Conservation (phyloP, 1,140 invertebrate species). For the Papilio xuthus region DNA sequence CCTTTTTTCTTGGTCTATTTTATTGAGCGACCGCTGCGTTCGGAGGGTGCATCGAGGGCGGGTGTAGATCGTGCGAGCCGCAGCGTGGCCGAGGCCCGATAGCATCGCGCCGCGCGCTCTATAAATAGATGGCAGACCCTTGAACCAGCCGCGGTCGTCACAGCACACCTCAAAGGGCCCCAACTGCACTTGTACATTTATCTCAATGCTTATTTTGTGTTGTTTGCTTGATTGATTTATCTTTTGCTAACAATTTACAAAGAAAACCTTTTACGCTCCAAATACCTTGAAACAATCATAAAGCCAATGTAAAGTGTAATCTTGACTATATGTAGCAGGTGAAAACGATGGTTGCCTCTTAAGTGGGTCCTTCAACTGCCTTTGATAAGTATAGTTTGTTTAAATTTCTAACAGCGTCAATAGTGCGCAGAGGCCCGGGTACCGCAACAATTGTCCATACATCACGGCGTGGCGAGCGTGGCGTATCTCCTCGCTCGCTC, state of each 20-base stretch:
- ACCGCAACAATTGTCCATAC: slow-evolving; percentile 74
- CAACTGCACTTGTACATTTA: slow-evolving; percentile 58
- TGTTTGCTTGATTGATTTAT: slow-evolving; percentile 36
- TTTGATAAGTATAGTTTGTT: background rate
- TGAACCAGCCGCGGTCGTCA: slow-evolving; percentile 74
- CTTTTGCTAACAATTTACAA: slow-evolving; percentile 19
- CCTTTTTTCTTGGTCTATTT: slow-evolving; percentile 76
- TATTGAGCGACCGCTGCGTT: slow-evolving; percentile 69
- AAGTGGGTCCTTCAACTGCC: background rate
- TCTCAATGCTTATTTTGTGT: slow-evolving; percentile 45
- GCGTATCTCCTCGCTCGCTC: slow-evolving; percentile 70
- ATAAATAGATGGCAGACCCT: slow-evolving; percentile 78
- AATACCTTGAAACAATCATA: background rate
- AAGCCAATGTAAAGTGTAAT: background rate
- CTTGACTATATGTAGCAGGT: background rate
- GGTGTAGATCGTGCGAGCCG: slow-evolving; percentile 67
- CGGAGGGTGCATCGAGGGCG: slow-evolving; percentile 73
- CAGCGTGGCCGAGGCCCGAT: slow-evolving; percentile 67
- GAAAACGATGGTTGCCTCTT: background rate
- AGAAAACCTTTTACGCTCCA: slow-evolving; percentile 24
- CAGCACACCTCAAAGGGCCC: slow-evolving; percentile 65
- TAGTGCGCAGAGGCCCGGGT: slow-evolving; percentile 44
- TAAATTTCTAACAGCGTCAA: slow-evolving; percentile 49
- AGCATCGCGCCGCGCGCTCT: slow-evolving; percentile 73
- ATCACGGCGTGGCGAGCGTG: slow-evolving; percentile 63